phyloP scores from a whole-genome alignment of 1,140 invertebrate genomes.

The Amphibalanus amphitrite region DNA sequence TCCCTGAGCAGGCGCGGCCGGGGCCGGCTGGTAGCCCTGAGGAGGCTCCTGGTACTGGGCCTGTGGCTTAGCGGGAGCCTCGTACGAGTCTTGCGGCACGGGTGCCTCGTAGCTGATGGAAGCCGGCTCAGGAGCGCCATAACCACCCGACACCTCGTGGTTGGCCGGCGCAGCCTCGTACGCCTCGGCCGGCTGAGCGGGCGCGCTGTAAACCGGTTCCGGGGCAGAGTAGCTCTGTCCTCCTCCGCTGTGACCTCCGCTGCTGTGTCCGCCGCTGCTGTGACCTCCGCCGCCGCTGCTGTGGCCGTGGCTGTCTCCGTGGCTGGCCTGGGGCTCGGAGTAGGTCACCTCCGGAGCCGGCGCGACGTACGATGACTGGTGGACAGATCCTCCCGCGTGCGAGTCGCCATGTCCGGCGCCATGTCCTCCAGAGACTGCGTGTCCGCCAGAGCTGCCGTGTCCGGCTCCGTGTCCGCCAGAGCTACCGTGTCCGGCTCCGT shows the following conservation, averaged over 20 bases:
- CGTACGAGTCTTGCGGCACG: slow-evolving; percentile 2
- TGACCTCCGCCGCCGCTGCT: background rate
- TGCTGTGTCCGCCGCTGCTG: too few relatives aligned
- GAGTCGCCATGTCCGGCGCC: background rate
- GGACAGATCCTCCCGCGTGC: background rate
- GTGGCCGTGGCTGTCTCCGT: background rate
- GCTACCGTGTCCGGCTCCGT: background rate
- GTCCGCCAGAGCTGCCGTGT: background rate
- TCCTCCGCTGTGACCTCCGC: background rate
- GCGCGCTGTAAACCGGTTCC: background rate
- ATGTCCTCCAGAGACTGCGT: too few relatives aligned
- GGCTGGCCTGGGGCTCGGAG: background rate
- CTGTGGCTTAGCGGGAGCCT: slow-evolving; percentile 5
- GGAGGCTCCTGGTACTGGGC: slow-evolving; percentile 6
- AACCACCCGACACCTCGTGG: background rate
- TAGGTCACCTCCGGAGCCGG: background rate
- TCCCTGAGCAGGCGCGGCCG: background rate
- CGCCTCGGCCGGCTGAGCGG: background rate
- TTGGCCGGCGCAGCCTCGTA: background rate
- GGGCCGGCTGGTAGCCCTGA: background rate
- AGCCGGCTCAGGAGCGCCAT: background rate
- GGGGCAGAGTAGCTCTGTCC: too few relatives aligned
- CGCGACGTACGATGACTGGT: background rate
- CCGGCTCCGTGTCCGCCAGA: background rate
- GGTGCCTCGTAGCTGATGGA: slow-evolving; percentile 6